A percentile compares a stretch with the other conserved stretches of the same genome.
Evolutionary conservation across 2,113 vertebrate genomes (phyloP).

Genomic region (Sclerurus mexicanus): DNA sequence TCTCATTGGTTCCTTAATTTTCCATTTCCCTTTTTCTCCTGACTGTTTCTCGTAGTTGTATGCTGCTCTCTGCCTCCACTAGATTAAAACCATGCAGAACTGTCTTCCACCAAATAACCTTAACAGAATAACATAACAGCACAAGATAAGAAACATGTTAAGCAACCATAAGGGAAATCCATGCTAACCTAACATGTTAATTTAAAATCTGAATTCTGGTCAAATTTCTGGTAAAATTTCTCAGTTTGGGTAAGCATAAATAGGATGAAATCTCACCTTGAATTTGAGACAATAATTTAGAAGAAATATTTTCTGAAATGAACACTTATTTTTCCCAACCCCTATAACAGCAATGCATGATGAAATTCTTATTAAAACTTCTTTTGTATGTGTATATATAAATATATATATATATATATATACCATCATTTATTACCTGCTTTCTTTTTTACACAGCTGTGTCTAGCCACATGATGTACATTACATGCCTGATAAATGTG

Average conservation of each 20-base stretch:
- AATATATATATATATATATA: background rate
- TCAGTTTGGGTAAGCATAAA: background rate
- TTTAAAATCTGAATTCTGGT: background rate
- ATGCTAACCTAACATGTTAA: background rate
- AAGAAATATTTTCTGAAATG: background rate
- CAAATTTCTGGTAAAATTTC: background rate
- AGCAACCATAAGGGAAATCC: background rate
- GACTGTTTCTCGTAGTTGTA: background rate
- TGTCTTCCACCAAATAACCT: background rate
- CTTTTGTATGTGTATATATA: too few relatives aligned
- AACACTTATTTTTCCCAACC: background rate
- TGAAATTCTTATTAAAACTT: background rate
- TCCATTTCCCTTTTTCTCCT: background rate
- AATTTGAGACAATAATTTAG: background rate
- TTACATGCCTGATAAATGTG: background rate
- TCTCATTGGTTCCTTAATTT: background rate
- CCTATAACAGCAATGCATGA: rapidly evolving
- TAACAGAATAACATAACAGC: background rate
- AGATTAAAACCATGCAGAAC: background rate
- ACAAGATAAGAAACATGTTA: background rate
- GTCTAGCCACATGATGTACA: background rate
- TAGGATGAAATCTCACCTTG: background rate
- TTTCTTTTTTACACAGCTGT: background rate
- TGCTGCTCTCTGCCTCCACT: background rate
- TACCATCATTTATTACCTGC: background rate